A percentile compares a stretch with the other conserved stretches of the same genome.
These are phyloP conservation scores for Montifringilla adamsi DNA, from an alignment of 2,113 vertebrate genomes.

Conservation along the genomic window DNA sequence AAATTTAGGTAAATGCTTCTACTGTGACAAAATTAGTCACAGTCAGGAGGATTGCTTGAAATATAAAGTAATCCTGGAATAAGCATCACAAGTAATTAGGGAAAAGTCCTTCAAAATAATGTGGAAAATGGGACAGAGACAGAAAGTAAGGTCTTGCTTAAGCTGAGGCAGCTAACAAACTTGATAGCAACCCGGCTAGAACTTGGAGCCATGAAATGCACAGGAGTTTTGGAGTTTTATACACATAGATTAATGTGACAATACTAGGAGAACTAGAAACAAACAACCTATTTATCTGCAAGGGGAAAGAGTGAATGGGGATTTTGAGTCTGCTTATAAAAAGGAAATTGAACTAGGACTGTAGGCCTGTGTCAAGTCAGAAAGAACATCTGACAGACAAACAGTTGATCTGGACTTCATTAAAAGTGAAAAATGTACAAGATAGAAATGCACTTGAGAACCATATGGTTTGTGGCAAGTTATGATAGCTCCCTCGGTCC, in stretches of 20 bases:
- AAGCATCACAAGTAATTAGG: neutral
- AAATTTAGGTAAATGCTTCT: neutral
- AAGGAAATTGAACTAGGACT: neutral
- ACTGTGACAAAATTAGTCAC: constrained; percentile 3
- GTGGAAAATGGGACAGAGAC: neutral
- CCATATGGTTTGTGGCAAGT: neutral
- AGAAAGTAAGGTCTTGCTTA: neutral
- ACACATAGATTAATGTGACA: neutral
- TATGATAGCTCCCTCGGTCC: neutral
- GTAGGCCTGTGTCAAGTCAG: neutral
- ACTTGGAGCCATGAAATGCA: neutral
- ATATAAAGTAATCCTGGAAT: neutral
- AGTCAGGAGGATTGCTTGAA: neutral
- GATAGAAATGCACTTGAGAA: neutral
- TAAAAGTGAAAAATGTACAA: neutral
- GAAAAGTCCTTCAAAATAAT: neutral
- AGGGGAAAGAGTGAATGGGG: neutral
- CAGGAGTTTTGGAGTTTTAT: neutral
- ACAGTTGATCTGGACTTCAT: neutral
- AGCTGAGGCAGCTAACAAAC: neutral
- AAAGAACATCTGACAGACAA: neutral
- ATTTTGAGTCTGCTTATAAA: neutral
- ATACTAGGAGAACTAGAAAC: neutral
- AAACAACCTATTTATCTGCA: neutral
- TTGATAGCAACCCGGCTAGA: neutral